Evolutionary conservation across 2,113 vertebrate species (phyloP), one percentile per base, ranked within the genome.

Genomic region (Cyanocitta stelleri): DNA sequence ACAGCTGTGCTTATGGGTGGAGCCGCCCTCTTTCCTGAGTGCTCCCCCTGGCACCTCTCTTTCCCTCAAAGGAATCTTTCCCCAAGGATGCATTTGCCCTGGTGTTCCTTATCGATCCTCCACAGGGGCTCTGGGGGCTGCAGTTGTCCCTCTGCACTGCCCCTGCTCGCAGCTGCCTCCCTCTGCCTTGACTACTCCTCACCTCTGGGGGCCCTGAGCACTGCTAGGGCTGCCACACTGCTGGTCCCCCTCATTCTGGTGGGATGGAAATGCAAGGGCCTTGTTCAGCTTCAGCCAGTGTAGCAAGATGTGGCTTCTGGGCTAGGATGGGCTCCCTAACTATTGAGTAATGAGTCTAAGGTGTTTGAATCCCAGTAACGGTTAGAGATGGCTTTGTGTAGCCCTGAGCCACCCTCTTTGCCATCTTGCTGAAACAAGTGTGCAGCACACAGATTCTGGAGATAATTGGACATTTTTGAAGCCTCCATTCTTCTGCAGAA

Each of bases 71-170:
- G 27, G 22, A 49, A 30, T 69, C 46, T 27, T 90, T 86, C 43
- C 59, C 32, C 23, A 41, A 4, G 32, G 55, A 72, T 12, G 5
- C 29, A 7, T 55, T 77, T 63, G 33, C 21, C 88, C 30, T 0
- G 0, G 32, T 18, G 14, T 23, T 72, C 52, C 52, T 30, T 44
- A 11, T 15, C 0, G 0, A 16, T 61, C 8, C 59, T 77, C 32
- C 19, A 4, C 0, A 37, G 41, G 16, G 21, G 10, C 4, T 77
- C 29, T 56, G 24, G 35, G 54, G 15, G 54, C 62, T 89, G 56
- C n/a, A 39, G n/a, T 4, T 48, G 35, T 23, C 17, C 30, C 27
- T 85, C 51, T 73, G 43, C 82, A 29, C 7, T 3, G 1, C 4
- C 17, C n/a, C 33, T 59, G 35, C 63, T 44, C 0, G 0, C 24